phyloP scores from a whole-genome alignment of 2,113 vertebrate species.

The Oenanthe oenanthe region DNA sequence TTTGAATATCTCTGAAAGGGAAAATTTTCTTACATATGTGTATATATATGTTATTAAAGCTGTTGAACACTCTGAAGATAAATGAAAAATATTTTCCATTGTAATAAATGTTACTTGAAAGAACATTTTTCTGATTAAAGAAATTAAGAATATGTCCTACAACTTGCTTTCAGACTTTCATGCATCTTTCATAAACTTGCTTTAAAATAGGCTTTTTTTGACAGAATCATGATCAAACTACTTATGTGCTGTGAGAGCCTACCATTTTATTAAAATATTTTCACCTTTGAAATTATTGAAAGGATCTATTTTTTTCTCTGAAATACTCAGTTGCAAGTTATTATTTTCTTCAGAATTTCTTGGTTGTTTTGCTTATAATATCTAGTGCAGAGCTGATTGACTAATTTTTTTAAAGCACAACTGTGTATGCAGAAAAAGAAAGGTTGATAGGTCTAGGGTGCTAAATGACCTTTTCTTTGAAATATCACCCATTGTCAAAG shows the following conservation, averaged over 20 bases:
- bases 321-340: not conserved
- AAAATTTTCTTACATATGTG: not conserved
- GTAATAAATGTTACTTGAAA: not conserved
- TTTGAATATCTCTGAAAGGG: not conserved
- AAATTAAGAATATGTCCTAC: not conserved
- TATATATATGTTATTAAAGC: not conserved
- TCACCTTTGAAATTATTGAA: not conserved
- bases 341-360: not conserved
- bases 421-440: not conserved
- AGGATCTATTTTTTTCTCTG: not conserved
- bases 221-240: not conserved
- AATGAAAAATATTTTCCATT: not conserved
- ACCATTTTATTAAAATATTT: not conserved
- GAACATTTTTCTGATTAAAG: not conserved
- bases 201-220: not conserved
- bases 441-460: not conserved
- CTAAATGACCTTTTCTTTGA: not conserved
- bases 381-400: not conserved
- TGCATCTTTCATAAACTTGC: not conserved
- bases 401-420: not conserved
- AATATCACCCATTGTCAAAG: not conserved
- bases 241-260: not conserved
- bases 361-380: not conserved
- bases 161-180: not conserved
- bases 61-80: not conserved